Percentiles rank a stretch among this genome's conserved stretches.
These are phyloP conservation scores for Pituophis catenifer DNA, from an alignment of 2,113 vertebrate species.

Conservation along the genomic window DNA sequence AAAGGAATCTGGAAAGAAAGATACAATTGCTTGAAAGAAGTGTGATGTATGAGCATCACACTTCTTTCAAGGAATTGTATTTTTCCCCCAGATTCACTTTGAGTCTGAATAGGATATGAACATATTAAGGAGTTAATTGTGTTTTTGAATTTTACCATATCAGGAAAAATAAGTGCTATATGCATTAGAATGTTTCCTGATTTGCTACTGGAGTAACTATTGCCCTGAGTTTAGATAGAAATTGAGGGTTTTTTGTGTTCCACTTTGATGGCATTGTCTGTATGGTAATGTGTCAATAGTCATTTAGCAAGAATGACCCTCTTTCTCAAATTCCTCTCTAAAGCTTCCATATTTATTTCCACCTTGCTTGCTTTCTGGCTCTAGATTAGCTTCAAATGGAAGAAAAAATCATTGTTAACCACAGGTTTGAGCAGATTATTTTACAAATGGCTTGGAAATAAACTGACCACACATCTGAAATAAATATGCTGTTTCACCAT, in stretches of 20 bases:
- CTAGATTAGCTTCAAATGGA: neutral
- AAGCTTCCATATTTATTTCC: neutral
- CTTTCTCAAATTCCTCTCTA: neutral
- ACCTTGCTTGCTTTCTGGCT: neutral
- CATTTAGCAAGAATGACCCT: neutral
- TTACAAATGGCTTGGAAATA: neutral
- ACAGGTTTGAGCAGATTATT: neutral
- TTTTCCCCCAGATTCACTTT: neutral
- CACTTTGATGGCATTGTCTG: neutral
- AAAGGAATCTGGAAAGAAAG: neutral
- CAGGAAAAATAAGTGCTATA: neutral
- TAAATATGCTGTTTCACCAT: neutral
- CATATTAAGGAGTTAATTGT: neutral
- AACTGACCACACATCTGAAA: neutral
- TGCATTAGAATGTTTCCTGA: neutral
- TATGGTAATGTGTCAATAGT: neutral
- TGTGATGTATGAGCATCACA: neutral
- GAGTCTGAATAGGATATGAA: neutral
- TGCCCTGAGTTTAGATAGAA: neutral
- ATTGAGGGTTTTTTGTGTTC: neutral
- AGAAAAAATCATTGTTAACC: neutral
- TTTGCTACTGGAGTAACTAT: neutral
- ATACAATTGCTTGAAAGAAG: neutral
- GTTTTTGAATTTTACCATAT: neutral
- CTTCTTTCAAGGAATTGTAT: too few relatives aligned